Base-by-base conservation (phyloP, 2,797 vertebrate species). In the Pempheris klunzingeri region DNA sequence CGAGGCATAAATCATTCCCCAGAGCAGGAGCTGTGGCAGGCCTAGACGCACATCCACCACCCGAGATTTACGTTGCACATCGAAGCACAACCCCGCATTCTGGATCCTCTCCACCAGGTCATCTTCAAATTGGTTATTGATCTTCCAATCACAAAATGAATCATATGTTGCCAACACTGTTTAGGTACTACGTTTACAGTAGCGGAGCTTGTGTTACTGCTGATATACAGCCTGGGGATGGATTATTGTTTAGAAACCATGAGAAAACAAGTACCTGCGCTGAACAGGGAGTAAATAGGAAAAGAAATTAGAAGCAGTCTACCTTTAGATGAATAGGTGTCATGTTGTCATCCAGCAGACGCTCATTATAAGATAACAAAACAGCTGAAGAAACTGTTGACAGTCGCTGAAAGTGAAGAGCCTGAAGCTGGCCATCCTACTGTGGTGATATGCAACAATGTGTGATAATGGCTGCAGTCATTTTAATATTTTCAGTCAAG, bases 101-200 rank as follows among this genome's bases (percentile, higher is more conserved):
- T 89, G 76, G 88, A 87, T 63, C 88, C 87, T 81, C 87, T 91
- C 82, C 85, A 81, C 87, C 83, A 77, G 90, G 90, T 94, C 89
- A 88, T 93, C 90, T 87, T 84, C 84, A 93, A 95, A 95, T 95
- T 94, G 94, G 92, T 94, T 96, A 95, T 96, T 94, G 94, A 95
- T 95, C 93, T 83, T 84, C 87, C 79, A 86, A 93, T 93, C 84
- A 67, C 77, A 90, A 91, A 93, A 95, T 93, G 89, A 94, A 90
- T 93, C 87, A 90, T 81, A 80, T 28, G 87, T 84, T 87, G 86
- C 90, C 83, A 89, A 41, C 85, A 49, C 74, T 92, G 89, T 91
- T 91, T 90, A 87, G 88, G 84, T 57, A 49, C 69, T 62, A 52
- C 71, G 66, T 90, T 90, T 92, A 92, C 90, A 91, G 91, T 91